Base-by-base conservation (phyloP, 2,113 vertebrate genomes). In the Oceanites oceanicus region DNA sequence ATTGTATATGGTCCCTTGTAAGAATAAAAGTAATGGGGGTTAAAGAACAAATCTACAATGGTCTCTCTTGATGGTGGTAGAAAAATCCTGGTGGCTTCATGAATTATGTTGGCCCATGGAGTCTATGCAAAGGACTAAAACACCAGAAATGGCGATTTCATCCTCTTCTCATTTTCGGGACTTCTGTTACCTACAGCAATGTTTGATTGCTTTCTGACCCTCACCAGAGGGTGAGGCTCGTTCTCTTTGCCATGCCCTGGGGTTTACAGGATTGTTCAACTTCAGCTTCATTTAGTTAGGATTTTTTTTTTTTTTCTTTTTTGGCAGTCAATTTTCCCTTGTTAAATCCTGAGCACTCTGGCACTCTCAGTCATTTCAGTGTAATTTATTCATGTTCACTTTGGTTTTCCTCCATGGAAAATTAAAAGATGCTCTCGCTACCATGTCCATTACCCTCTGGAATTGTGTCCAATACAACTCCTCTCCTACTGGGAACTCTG, bases 171-270 rank as follows among this genome's bases (percentile, higher is more conserved):
- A 7, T 85, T 74, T 78, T 59, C 47, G 26, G 55, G 16, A 58
- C 7, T 88, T 53, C 15, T 53, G 23, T 66, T 79, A 30, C 15
- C 47, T 49, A n/a, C 29, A 83, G 38, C 42, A 67, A 7, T 21
- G 12, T 45, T 52, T 86, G 52, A 79, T 36, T 86, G 32, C 34
- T 73, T 89, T 90, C 73, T 61, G 23, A 56, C 21, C 5, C 26
- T 15, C 1, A 0, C 26, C 2, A 2, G 29, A 47, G 29, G n/a
- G n/a, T n/a, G n/a, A 55, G 20, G 8, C 21, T 73, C 2, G 0
- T 80, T 61, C n/a, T 76, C 20, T 61, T 86, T 88, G 42, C 61
- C 11, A 6, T 67, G 25, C 52, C 71, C 47, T 36, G 45, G 30
- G 55, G 15, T 80, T 70, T 40, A 44, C 50, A 65, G 13, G 23